These are phyloP conservation scores for Hemicentrotus pulcherrimus DNA, from an alignment of 35 echinoderm and acorn worm genomes.

Conservation along the genomic window DNA sequence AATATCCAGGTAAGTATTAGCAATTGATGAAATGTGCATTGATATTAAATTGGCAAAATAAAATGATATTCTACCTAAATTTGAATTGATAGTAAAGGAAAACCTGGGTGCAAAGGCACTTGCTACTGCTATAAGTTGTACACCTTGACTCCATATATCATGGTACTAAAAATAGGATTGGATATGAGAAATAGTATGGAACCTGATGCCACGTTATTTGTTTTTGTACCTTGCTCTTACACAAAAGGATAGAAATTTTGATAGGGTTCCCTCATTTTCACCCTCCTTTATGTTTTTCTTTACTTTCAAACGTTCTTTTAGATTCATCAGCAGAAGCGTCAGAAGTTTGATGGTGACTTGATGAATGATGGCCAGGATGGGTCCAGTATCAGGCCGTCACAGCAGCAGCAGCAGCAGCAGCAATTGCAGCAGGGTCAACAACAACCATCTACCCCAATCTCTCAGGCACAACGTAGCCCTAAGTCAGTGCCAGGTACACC, in stretches of 20 bases:
- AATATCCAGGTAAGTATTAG: background rate
- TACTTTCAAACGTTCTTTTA: background rate
- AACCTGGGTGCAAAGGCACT: too few relatives aligned
- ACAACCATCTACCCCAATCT: background rate
- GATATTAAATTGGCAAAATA: background rate
- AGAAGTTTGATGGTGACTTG: background rate
- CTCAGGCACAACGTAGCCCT: conserved; percentile 17
- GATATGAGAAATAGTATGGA: too few relatives aligned
- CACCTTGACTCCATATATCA: too few relatives aligned
- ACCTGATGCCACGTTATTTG: too few relatives aligned
- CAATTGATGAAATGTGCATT: background rate
- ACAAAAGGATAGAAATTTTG: too few relatives aligned
- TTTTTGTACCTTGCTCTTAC: too few relatives aligned
- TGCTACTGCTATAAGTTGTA: too few relatives aligned
- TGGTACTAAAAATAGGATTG: too few relatives aligned
- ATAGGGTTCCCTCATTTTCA: background rate
- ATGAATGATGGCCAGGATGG: background rate
- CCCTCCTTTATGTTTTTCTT: background rate
- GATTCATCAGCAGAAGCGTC: conserved; percentile 18
- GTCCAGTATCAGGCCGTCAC: background rate
- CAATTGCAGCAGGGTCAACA: background rate
- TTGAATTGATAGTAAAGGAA: too few relatives aligned
- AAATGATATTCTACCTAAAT: too few relatives aligned
- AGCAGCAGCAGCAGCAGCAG: background rate
- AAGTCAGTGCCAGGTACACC: background rate